These are phyloP conservation scores for Zootoca vivipara DNA, from an alignment of 2,113 vertebrate genomes.

Conservation along the genomic window DNA sequence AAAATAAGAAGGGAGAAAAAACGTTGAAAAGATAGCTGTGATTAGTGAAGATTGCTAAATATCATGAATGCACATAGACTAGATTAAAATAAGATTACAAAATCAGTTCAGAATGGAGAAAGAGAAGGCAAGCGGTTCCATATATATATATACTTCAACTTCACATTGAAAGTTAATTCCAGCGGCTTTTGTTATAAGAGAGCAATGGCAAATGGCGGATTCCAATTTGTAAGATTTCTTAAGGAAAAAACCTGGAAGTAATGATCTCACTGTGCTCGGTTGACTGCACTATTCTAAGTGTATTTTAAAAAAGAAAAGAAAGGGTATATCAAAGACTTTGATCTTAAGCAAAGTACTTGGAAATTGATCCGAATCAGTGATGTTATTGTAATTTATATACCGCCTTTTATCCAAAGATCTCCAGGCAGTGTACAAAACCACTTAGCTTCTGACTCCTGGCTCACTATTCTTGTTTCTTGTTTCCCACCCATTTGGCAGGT, in stretches of 20 bases:
- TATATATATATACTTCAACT: not conserved
- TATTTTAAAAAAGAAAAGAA: not conserved
- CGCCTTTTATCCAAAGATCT: no score
- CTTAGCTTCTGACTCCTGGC: accelerated
- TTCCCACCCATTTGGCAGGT: conserved; percentile 70
- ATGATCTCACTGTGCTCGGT: no score
- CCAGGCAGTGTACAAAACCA: not conserved
- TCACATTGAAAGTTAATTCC: not conserved
- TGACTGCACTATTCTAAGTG: not conserved
- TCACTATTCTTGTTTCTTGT: not conserved
- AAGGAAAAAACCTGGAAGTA: not conserved
- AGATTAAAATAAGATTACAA: not conserved
- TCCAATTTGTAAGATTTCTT: not conserved
- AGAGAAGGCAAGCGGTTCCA: not conserved
- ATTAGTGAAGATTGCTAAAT: not conserved
- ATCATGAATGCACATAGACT: not conserved
- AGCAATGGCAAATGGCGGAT: not conserved
- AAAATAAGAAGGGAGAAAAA: not conserved
- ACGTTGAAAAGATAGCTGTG: not conserved
- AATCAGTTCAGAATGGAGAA: not conserved
- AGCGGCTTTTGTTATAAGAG: not conserved
- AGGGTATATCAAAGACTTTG: no score
- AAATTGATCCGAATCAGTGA: no score
- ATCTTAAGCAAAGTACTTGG: no score
- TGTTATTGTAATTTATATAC: no score